phyloP scores from a whole-genome alignment of 2,113 vertebrate species.

The Oxygymnocypris stewartii region DNA sequence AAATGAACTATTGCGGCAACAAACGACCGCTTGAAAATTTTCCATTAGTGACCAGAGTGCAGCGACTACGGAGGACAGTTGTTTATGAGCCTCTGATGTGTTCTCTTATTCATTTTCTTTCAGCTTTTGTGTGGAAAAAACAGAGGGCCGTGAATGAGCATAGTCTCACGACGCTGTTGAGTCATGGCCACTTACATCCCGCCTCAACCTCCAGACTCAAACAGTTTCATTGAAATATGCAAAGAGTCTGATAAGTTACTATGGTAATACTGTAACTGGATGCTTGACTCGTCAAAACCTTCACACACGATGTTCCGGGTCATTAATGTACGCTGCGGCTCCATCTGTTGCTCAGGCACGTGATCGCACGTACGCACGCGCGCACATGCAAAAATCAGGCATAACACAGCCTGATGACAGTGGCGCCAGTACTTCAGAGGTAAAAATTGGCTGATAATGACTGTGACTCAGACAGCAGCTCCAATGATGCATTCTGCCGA shows the following conservation, averaged over 20 bases:
- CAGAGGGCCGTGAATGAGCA: slow-evolving; percentile 30
- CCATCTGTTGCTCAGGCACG: slow-evolving; percentile 8
- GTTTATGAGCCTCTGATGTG: slow-evolving; percentile 4
- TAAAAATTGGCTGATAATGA: slow-evolving; percentile 56
- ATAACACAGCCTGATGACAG: slow-evolving; percentile 51
- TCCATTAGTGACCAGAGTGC: slow-evolving; percentile 41
- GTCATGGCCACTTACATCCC: slow-evolving; percentile 43
- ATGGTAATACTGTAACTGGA: slow-evolving; percentile 33
- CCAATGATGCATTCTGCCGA: slow-evolving; percentile 57
- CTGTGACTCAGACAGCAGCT: slow-evolving; percentile 57
- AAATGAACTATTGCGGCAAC: slow-evolving; percentile 5
- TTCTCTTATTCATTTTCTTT: slow-evolving; percentile 26
- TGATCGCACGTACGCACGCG: slow-evolving; percentile 11
- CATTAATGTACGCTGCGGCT: slow-evolving; percentile 56
- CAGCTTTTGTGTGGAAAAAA: slow-evolving; percentile 18
- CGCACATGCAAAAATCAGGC: slow-evolving; percentile 38
- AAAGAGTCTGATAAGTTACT: slow-evolving; percentile 42
- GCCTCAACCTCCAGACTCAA: slow-evolving; percentile 26
- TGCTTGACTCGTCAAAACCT: slow-evolving; percentile 28
- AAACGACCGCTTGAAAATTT: slow-evolving; percentile 18
- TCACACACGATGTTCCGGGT: slow-evolving; percentile 63
- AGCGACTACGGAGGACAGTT: not conserved
- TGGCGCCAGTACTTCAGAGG: slow-evolving; percentile 56
- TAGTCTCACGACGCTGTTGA: slow-evolving; percentile 27
- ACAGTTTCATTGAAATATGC: slow-evolving; percentile 37